Base-by-base conservation (phyloP, 2,888 invertebrate genomes). In the Epinotia bilunana region DNA sequence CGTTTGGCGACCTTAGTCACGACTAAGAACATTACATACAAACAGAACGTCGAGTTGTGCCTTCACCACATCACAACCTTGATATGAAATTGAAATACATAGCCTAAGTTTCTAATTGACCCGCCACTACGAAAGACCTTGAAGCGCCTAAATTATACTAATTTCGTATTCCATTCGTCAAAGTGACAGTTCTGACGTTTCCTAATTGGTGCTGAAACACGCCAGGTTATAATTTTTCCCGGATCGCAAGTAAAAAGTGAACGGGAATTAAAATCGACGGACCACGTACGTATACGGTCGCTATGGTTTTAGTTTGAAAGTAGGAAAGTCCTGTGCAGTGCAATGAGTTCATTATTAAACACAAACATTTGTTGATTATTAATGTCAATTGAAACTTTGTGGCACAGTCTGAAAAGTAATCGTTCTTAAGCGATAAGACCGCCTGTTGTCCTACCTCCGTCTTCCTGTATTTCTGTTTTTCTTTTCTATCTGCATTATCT, bases 241-340 rank as follows among this genome's bases (percentile, higher is more conserved):
- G 28, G 18, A 71, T 53, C 23, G 39, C 3, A 49, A 49, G 71
- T 64, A 65, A 65, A 60, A 65, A 64, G 55, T 43, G 60, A 61
- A 61, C 65, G 65, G 49, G 60, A 58, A 73, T 76, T 73, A 70
- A 76, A 73, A 55, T 65, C 70, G 73, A 73, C 76, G 63, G 69
- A 28, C 46, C 76, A 61, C 58, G 58, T 73, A 55, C 63, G 58
- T n/a, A 64, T 74, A 70, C 61, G 60, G 46, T 55, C 5, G 12
- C 64, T 43, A 70, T 6, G 46, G 68, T 43, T 9, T 16, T n/a
- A 13, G 20, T 11, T 18, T 63, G 13, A 49, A 18, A 18, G 5
- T 4, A 12, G 49, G 46, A 64, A 11, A 53, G 20, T 61, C 53
- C 18, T 43, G 23, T 28, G 23, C 23, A 28, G 23, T 28, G 23